phyloP scores from a whole-genome alignment of 2,888 invertebrate species.

The Augiades crinisus region DNA sequence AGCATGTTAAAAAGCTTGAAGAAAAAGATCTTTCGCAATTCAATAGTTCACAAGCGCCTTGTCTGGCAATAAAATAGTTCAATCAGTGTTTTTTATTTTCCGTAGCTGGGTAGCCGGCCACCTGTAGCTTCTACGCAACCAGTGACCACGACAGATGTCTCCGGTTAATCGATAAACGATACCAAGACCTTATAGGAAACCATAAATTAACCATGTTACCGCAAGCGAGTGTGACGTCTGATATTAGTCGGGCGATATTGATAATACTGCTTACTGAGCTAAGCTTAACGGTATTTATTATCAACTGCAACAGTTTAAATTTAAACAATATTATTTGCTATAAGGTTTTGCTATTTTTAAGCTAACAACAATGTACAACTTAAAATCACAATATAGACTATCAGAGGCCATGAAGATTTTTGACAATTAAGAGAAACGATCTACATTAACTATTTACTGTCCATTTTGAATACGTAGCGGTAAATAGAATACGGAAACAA shows the following conservation, averaged over 20 bases:
- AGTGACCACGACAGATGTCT: conserved; percentile 19
- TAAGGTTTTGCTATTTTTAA: too few species aligned
- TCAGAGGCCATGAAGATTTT: too few species aligned
- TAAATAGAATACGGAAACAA: too few species aligned
- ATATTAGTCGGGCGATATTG: not conserved
- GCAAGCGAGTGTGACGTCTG: not conserved
- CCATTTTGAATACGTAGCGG: too few species aligned
- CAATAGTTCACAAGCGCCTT: not conserved
- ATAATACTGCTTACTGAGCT: not conserved
- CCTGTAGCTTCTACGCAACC: conserved; percentile 13
- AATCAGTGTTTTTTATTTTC: conserved; percentile 19
- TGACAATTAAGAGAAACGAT: too few species aligned
- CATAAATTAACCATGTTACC: conserved; percentile 10
- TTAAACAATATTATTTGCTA: too few species aligned
- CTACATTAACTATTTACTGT: too few species aligned
- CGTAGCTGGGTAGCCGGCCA: conserved; percentile 7
- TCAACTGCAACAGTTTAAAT: too few species aligned
- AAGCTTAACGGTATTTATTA: not conserved
- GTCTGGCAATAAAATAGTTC: conserved; percentile 7
- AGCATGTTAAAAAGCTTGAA: too few species aligned
- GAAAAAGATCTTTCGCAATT: not conserved
- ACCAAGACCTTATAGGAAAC: not conserved
- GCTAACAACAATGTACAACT: too few species aligned
- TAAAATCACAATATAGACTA: too few species aligned
- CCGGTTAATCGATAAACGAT: conserved; percentile 16